phyloP scores from a whole-genome alignment of 2,797 vertebrate genomes.

The Sebastolobus alascanus region DNA sequence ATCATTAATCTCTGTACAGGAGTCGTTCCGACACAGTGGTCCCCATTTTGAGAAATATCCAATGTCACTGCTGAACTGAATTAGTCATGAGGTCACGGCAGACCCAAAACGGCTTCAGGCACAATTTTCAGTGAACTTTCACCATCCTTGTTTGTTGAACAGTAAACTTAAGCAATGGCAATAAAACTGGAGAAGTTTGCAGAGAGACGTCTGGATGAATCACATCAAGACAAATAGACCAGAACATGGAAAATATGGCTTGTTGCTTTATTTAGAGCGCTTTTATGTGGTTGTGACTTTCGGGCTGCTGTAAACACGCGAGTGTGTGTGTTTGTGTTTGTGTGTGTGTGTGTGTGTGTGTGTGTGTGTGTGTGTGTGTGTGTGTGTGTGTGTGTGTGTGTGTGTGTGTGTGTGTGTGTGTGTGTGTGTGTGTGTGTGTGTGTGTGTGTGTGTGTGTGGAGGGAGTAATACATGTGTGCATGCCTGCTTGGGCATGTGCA shows the following conservation, averaged over 20 bases:
- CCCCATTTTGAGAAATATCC: conserved; percentile 34
- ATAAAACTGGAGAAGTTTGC: conserved; percentile 31
- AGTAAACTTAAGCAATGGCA: conserved; percentile 38
- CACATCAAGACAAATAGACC: conserved; percentile 41
- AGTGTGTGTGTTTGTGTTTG: conserved; percentile 5
- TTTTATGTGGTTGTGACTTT: conserved; percentile 34
- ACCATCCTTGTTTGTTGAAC: conserved; percentile 34
- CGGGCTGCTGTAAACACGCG: conserved; percentile 15
- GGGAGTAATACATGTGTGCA: neutral
- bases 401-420: conserved; percentile 14
- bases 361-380: conserved; percentile 18
- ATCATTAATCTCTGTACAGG: conserved; percentile 43
- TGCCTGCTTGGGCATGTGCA: neutral
- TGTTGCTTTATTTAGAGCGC: conserved; percentile 44
- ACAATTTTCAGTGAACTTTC: conserved; percentile 20
- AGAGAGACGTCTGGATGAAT: conserved; percentile 42
- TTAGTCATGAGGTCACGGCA: conserved; percentile 27
- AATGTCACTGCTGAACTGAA: conserved; percentile 33
- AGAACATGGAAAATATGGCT: conserved; percentile 55
- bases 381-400: conserved; percentile 20
- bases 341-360: conserved; percentile 14
- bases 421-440: conserved; percentile 21
- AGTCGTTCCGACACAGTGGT: conserved; percentile 21
- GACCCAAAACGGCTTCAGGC: conserved; percentile 1
- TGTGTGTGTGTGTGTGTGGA: conserved; percentile 11